Conservation (phyloP, 2,797 vertebrate genomes). For the Aplochiton taeniatus region DNA sequence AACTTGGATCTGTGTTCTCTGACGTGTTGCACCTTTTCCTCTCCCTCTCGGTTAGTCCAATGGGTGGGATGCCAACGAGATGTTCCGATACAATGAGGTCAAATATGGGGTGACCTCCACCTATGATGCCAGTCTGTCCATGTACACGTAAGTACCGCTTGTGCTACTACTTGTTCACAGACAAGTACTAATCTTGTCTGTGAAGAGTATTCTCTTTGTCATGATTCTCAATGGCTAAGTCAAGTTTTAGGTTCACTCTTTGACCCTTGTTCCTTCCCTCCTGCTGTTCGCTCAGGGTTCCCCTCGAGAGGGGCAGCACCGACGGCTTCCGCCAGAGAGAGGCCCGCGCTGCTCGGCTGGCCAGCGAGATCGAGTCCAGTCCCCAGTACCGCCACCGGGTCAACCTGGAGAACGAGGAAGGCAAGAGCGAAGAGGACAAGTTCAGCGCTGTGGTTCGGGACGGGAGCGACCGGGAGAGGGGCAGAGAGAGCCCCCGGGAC, state of each 20-base stretch:
- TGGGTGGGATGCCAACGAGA: conserved; percentile 94
- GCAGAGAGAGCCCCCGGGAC: conserved; percentile 62
- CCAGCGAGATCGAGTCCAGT: conserved; percentile 89
- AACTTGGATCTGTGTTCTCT: background rate
- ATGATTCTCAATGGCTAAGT: too few relatives aligned
- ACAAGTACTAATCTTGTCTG: background rate
- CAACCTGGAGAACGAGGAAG: conserved; percentile 87
- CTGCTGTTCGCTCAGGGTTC: conserved; percentile 70
- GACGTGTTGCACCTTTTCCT: background rate
- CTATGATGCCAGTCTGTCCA: conserved; percentile 90
- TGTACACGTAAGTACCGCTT: conserved; percentile 87
- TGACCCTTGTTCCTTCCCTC: background rate
- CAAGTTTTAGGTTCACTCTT: background rate
- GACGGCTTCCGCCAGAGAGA: conserved; percentile 87
- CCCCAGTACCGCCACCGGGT: conserved; percentile 86
- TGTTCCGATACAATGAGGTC: conserved; percentile 93
- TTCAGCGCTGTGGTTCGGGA: conserved; percentile 85
- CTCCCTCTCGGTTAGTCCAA: conserved; percentile 76
- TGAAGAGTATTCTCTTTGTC: background rate
- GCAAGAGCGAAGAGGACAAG: conserved; percentile 88
- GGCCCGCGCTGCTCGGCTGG: conserved; percentile 84
- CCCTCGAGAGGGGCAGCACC: conserved; percentile 85
- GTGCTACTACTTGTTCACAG: too few relatives aligned
- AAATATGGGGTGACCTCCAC: conserved; percentile 92
- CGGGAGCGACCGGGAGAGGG: conserved; percentile 57